These are phyloP conservation scores for Cyrtodaria siliqua DNA, from an alignment of 2,888 invertebrate genomes.

Conservation along the genomic window DNA sequence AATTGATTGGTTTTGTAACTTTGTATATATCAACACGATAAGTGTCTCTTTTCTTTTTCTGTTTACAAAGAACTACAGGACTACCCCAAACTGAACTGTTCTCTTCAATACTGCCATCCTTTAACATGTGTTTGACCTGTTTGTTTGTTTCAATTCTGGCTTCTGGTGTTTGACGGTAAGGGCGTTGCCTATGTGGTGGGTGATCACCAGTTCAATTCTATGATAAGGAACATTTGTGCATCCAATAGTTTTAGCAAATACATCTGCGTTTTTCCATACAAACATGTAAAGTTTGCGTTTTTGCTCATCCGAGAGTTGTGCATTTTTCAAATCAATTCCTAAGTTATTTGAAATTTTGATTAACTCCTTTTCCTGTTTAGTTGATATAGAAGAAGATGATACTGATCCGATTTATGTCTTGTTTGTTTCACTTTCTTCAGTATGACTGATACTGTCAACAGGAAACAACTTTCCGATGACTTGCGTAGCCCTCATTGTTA, in stretches of 20 bases:
- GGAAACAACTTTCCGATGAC: no score
- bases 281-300: no score
- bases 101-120: constrained; percentile 28
- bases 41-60: not conserved
- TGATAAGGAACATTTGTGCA: constrained; percentile 17
- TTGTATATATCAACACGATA: not conserved
- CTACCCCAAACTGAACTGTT: constrained; percentile 32
- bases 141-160: constrained; percentile 7
- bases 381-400: no score
- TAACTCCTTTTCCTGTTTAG: no score
- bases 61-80: constrained; percentile 20
- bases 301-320: no score
- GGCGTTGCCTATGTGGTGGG: constrained; percentile 6
- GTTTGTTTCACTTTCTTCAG: no score
- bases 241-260: constrained; percentile 40
- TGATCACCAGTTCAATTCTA: constrained; percentile 8
- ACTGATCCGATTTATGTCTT: no score
- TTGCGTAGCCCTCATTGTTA: no score
- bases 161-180: constrained; percentile 22
- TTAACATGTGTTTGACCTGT: constrained; percentile 35
- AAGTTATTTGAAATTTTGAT: no score
- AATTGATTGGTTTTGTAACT: not conserved
- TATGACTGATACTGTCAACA: no score
- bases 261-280: constrained; percentile 18
- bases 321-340: no score